Percentiles rank a stretch among this genome's conserved stretches.
Conservation (phyloP, 2,888 invertebrate species). For the Parapristionchus giblindavisi region DNA sequence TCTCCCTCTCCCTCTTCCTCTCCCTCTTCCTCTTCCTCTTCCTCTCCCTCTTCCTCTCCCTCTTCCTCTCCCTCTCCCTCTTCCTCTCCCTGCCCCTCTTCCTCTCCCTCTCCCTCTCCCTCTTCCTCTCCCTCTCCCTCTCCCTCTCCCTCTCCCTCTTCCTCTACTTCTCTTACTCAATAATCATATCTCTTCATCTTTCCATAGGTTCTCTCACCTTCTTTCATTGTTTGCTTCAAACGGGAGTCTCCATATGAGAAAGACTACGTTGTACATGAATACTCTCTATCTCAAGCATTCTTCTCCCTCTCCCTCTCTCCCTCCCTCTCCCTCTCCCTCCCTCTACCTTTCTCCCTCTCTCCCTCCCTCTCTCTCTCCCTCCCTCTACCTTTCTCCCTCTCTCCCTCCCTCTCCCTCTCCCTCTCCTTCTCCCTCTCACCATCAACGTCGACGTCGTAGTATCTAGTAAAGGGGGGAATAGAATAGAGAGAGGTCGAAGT, state of each 20-base stretch:
- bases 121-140: conserved; percentile 16
- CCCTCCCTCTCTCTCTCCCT: too few relatives aligned
- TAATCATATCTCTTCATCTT: background rate
- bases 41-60: background rate
- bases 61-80: too few relatives aligned
- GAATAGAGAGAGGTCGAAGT: too few relatives aligned
- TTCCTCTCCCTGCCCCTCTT: too few relatives aligned
- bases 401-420: too few relatives aligned
- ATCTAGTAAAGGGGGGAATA: too few relatives aligned
- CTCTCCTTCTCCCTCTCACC: too few relatives aligned
- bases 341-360: background rate
- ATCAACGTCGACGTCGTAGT: too few relatives aligned
- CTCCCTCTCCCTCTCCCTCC: background rate
- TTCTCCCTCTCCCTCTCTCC: background rate
- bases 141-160: background rate
- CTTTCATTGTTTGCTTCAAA: background rate
- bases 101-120: conserved; percentile 13
- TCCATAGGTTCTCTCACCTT: background rate
- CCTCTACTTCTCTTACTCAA: background rate
- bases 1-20: conserved; percentile 3
- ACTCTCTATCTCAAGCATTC: background rate
- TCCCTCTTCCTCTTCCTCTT: background rate
- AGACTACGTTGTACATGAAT: background rate
- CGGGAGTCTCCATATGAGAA: background rate
- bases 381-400: too few relatives aligned